Evolutionary conservation across 92 coral and sea anemone species (phyloP).

Genomic region (Epizoanthus rinbou): DNA sequence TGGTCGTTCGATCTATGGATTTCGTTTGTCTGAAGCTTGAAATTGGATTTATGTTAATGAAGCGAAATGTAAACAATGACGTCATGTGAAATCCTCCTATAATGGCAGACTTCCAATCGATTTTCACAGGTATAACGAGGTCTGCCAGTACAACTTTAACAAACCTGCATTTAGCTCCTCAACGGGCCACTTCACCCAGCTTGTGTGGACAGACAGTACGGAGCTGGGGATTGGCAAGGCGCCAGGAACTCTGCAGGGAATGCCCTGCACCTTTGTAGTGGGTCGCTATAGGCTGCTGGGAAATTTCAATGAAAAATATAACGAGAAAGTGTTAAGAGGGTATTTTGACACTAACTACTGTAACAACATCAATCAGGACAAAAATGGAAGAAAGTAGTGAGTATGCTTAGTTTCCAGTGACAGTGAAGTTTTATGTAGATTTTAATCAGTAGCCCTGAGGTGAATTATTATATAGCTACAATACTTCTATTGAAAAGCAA

Average conservation of each 20-base stretch:
- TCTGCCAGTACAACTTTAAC: constrained; percentile 69
- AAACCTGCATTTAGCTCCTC: constrained; percentile 64
- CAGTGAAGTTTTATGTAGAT: too few species aligned
- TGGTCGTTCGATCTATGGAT: too few species aligned
- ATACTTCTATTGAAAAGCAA: too few species aligned
- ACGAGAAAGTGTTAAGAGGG: constrained; percentile 67
- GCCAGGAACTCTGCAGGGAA: constrained; percentile 51
- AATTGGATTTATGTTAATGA: too few species aligned
- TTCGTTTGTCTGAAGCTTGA: too few species aligned
- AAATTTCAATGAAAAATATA: constrained; percentile 66
- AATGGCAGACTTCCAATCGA: background rate
- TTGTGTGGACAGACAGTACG: constrained; percentile 76
- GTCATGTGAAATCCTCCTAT: too few species aligned
- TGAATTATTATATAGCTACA: too few species aligned
- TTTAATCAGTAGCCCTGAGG: too few species aligned
- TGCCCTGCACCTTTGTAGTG: constrained; percentile 76
- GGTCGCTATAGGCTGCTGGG: constrained; percentile 77
- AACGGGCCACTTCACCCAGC: constrained; percentile 83
- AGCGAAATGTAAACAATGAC: too few species aligned
- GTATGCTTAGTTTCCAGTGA: too few species aligned
- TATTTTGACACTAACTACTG: constrained; percentile 71
- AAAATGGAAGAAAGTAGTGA: background rate
- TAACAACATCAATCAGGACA: constrained; percentile 29
- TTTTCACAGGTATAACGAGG: constrained; percentile 77
- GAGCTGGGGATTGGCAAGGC: constrained; percentile 87